Conservation (phyloP, 1,140 invertebrate genomes). For the Cecropterus lyciades region DNA sequence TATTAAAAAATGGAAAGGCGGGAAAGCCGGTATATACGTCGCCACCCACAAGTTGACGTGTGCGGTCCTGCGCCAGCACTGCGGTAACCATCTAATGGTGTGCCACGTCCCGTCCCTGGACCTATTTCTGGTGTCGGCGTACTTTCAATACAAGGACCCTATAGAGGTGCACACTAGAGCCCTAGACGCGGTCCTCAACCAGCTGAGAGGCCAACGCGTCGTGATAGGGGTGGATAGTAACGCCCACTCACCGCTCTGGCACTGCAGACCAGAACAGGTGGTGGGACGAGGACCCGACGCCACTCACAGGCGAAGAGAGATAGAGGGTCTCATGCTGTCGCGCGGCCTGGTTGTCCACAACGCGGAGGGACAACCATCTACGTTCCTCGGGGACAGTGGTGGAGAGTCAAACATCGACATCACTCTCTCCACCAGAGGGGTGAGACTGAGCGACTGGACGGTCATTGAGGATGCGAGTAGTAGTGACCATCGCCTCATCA, state of each 20-base stretch:
- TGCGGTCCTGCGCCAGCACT: conserved; percentile 20
- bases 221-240: conserved; percentile 41
- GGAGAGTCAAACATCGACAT: conserved; percentile 44
- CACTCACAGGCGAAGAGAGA: neutral
- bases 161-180: conserved; percentile 29
- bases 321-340: conserved; percentile 40
- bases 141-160: conserved; percentile 39
- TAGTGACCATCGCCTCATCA: conserved; percentile 49
- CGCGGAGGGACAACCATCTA: conserved; percentile 32
- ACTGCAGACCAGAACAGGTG: conserved; percentile 24
- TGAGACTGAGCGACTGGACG: conserved; percentile 25
- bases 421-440: conserved; percentile 33
- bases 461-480: conserved; percentile 35
- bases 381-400: conserved; percentile 38
- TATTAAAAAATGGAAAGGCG: neutral
- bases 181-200: conserved; percentile 13
- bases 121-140: conserved; percentile 27
- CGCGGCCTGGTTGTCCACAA: conserved; percentile 21
- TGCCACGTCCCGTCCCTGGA: conserved; percentile 1
- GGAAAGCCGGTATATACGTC: conserved; percentile 19
- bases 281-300: conserved; percentile 24
- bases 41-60: neutral
- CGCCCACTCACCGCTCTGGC: conserved; percentile 49
- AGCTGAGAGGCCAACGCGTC: neutral
- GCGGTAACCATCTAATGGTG: neutral